Base-by-base conservation (phyloP, 2,888 invertebrate genomes). In the Athalia rosae region DNA sequence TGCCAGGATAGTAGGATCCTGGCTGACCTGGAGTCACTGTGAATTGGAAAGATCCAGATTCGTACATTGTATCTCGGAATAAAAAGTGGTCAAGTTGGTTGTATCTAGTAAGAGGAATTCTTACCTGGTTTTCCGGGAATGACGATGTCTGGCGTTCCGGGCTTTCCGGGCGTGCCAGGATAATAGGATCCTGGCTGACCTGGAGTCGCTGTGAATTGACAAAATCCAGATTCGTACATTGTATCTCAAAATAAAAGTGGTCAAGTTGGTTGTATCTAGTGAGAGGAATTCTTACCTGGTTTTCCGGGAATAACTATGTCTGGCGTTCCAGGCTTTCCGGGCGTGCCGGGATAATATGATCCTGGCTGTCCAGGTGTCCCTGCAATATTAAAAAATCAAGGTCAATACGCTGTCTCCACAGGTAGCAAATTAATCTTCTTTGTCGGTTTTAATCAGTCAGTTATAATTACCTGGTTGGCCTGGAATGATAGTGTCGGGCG, bases 311-410 rank as follows among this genome's bases (percentile, higher is more conserved):
- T 76, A 53, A 47, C 28, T 2, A 28, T 28, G 2, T 28, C 61
- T 92, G 58, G 93, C 91, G 64, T 43, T 4, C 81, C 79, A 11
- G 81, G 80, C 11, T 28, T 76, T 73, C 81, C 80, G 48, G 80
- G 76, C n/a, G 79, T 88, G 92, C 80, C 89, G 90, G 83, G 93
- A 91, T 28, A 28, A 2, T 28, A 28, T 2, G 69, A 88, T 91
- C 82, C 85, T 91, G 84, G 92, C 90, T 86, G 79, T 4, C 85
- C 85, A 0, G 87, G 86, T 4, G 81, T 69, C 9, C n/a, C n/a
- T n/a, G n/a, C n/a, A n/a, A n/a, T n/a, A n/a, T n/a, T n/a, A n/a
- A n/a, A n/a, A n/a, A n/a, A n/a, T n/a, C n/a, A n/a, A n/a, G n/a
- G n/a, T n/a, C n/a, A n/a, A n/a, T n/a, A n/a, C n/a, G n/a, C n/a